phyloP scores from a whole-genome alignment of 2,113 vertebrate genomes.

The Aviceda subcristata region DNA sequence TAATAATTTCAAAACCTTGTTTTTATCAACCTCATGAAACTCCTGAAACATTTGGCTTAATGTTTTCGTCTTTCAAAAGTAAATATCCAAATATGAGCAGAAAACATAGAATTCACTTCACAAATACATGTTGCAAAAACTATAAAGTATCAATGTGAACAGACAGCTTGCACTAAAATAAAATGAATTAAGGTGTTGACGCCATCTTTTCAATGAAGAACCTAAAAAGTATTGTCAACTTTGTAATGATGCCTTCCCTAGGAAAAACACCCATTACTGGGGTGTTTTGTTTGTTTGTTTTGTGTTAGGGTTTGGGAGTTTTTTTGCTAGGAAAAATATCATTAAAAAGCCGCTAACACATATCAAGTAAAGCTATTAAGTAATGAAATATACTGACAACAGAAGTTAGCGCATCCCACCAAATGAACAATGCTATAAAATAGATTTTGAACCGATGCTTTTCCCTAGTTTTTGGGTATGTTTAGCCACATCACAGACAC shows the following conservation, averaged over 20 bases:
- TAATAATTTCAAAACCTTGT: not conserved
- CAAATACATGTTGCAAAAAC: not conserved
- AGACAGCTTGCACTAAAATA: not conserved
- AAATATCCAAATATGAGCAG: not conserved
- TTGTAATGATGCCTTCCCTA: not conserved
- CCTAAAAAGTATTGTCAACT: not conserved
- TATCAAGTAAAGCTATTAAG: not conserved
- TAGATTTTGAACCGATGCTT: not conserved
- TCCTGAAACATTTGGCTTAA: not conserved
- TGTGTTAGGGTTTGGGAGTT: not conserved
- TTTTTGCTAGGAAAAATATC: not conserved
- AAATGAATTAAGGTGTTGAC: not conserved
- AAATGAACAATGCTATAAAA: not conserved
- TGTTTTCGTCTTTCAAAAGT: not conserved
- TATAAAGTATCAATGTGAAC: not conserved
- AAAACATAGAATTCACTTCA: not conserved
- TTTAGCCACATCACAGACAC: not conserved
- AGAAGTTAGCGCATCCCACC: not conserved
- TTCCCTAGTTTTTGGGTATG: not conserved
- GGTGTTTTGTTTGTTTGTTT: accelerated
- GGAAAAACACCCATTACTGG: not conserved
- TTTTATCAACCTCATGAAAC: not conserved
- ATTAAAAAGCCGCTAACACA: not conserved
- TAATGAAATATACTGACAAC: not conserved
- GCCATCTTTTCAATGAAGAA: not conserved